Conservation (phyloP, 23 tunicate genomes). For the Aplidium turbinatum region DNA sequence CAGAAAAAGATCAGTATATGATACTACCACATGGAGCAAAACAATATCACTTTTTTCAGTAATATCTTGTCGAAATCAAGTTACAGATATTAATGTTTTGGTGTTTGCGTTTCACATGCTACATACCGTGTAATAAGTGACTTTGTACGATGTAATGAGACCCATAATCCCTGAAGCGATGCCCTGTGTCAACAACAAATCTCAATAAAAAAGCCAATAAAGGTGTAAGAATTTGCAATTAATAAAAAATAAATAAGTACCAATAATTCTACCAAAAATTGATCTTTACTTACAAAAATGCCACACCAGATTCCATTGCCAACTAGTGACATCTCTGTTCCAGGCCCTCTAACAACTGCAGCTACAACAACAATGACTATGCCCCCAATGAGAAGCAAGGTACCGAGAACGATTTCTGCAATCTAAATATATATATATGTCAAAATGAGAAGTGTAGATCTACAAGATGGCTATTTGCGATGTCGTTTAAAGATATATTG, state of each 20-base stretch:
- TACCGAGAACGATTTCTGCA: background rate
- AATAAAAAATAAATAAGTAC: background rate
- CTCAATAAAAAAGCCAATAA: background rate
- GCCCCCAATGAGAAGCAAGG: background rate
- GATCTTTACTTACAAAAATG: conserved; percentile 1
- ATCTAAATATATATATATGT: background rate
- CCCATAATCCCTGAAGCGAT: background rate
- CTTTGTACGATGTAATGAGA: background rate
- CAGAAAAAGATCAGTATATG: too few relatives aligned
- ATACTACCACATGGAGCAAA: too few relatives aligned
- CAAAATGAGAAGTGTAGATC: too few relatives aligned
- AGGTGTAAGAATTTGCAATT: background rate
- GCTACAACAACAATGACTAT: background rate
- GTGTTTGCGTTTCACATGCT: background rate
- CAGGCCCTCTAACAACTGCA: background rate
- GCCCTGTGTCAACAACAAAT: background rate
- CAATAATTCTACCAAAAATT: background rate
- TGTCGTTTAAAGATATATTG: too few relatives aligned
- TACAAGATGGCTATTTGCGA: too few relatives aligned
- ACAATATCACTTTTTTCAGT: too few relatives aligned
- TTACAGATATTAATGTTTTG: too few relatives aligned
- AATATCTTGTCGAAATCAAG: background rate
- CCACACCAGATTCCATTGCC: conserved; percentile 15
- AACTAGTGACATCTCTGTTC: background rate
- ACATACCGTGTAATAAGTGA: conserved; percentile 6